These are phyloP conservation scores for Mus caroli DNA, from an alignment of 2,797 vertebrate species.

Conservation along the genomic window DNA sequence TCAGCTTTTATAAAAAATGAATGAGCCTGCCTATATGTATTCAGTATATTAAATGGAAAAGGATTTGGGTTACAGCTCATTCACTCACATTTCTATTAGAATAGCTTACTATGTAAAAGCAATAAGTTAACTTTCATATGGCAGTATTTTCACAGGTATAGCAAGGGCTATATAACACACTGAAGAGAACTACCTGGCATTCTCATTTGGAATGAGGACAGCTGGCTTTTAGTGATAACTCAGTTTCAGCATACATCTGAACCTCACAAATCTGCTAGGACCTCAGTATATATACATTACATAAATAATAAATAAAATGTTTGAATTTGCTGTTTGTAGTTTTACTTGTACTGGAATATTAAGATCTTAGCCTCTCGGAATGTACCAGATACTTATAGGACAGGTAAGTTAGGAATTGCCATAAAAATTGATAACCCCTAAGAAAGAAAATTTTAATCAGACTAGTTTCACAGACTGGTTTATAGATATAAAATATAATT, in stretches of 20 bases:
- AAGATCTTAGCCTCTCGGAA: background rate
- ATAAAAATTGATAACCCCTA: background rate
- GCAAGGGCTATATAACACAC: background rate
- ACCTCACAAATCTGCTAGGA: background rate
- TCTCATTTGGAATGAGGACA: background rate
- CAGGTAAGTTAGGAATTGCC: background rate
- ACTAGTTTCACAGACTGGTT: background rate
- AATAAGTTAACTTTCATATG: background rate
- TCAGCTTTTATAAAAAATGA: constrained; percentile 2
- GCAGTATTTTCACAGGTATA: constrained; percentile 5
- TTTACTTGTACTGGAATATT: background rate
- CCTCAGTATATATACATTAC: background rate
- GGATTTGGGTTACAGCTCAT: background rate
- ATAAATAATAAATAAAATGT: background rate
- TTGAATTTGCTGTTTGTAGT: constrained; percentile 38
- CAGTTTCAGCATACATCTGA: background rate
- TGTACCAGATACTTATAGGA: background rate
- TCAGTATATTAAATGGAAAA: constrained; percentile 37
- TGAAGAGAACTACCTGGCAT: background rate
- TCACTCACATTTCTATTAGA: background rate
- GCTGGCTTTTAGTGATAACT: background rate
- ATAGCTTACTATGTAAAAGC: constrained; percentile 36
- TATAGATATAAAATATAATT: constrained; percentile 2
- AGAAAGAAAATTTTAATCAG: constrained; percentile 43
- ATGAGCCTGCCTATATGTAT: background rate